A percentile compares a stretch with the other conserved stretches of the same genome.
These are phyloP conservation scores for Coptodon rendalli DNA, from an alignment of 2,113 vertebrate species.

Conservation along the genomic window DNA sequence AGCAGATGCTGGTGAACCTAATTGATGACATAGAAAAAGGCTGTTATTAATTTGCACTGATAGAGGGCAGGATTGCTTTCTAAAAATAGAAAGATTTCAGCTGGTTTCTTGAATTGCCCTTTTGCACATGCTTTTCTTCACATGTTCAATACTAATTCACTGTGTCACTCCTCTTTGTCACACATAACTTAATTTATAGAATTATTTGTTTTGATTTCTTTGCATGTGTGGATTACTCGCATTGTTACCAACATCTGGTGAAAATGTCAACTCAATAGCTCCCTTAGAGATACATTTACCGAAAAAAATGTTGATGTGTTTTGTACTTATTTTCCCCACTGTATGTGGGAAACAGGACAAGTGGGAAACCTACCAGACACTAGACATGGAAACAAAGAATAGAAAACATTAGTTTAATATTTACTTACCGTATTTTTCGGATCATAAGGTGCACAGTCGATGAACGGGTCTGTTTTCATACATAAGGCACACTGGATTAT, in stretches of 20 bases:
- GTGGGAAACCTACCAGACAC: neutral
- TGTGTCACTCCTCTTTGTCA: neutral
- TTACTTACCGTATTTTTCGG: neutral
- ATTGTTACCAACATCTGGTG: neutral
- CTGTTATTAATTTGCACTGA: neutral
- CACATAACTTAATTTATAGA: neutral
- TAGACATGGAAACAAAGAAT: neutral
- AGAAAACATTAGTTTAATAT: neutral
- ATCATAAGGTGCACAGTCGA: fast-evolving
- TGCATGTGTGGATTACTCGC: fast-evolving
- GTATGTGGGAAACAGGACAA: neutral
- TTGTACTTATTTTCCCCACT: neutral
- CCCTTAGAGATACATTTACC: neutral
- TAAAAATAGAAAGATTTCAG: neutral
- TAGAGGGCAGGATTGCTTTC: neutral
- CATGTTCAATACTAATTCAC: neutral
- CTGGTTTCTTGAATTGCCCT: neutral
- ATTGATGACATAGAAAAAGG: neutral
- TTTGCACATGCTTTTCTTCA: neutral
- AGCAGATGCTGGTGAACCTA: neutral
- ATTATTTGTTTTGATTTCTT: neutral
- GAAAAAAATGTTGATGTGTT: neutral
- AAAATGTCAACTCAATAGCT: neutral
- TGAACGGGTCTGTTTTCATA: neutral
- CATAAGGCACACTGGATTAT: neutral